These are phyloP conservation scores for Halictus ligatus DNA, from an alignment of 2,888 invertebrate species.

Conservation along the genomic window DNA sequence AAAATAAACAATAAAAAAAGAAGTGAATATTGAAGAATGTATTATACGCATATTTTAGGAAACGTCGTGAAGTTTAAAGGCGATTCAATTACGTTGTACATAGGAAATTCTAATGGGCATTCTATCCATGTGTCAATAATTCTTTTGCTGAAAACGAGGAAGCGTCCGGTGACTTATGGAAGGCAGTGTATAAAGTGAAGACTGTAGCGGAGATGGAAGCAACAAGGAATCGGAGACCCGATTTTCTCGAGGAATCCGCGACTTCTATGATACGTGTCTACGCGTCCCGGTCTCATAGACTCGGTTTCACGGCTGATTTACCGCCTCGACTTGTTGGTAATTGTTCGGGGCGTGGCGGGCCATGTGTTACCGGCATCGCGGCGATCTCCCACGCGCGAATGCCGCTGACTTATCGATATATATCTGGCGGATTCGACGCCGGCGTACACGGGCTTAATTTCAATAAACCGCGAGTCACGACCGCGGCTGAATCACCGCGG, in stretches of 20 bases:
- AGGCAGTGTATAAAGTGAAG: too few species aligned
- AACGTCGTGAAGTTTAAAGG: too few species aligned
- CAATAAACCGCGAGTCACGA: slow-evolving; percentile 46
- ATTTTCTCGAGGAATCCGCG: slow-evolving; percentile 47
- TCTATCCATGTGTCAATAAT: too few species aligned
- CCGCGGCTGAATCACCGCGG: slow-evolving; percentile 30
- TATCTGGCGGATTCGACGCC: slow-evolving; percentile 47
- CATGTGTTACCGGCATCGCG: slow-evolving; percentile 68
- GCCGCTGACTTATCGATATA: slow-evolving; percentile 63
- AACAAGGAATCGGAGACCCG: neutral
- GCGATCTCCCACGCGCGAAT: slow-evolving; percentile 79
- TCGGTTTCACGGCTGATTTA: slow-evolving; percentile 73
- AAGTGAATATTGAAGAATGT: too few species aligned
- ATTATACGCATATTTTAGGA: too few species aligned
- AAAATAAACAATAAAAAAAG: too few species aligned
- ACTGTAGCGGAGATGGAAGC: neutral
- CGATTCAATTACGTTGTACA: too few species aligned
- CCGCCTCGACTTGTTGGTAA: slow-evolving; percentile 74
- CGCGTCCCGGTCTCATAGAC: slow-evolving; percentile 48
- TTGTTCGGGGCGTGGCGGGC: slow-evolving; percentile 79
- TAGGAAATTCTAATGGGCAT: too few species aligned
- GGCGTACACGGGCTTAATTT: slow-evolving; percentile 35
- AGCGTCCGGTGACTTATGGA: too few species aligned
- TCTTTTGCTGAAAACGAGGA: too few species aligned
- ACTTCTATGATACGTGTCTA: slow-evolving; percentile 34